Conservation (phyloP, 2,888 invertebrate species). For the Platypus cylindrus region DNA sequence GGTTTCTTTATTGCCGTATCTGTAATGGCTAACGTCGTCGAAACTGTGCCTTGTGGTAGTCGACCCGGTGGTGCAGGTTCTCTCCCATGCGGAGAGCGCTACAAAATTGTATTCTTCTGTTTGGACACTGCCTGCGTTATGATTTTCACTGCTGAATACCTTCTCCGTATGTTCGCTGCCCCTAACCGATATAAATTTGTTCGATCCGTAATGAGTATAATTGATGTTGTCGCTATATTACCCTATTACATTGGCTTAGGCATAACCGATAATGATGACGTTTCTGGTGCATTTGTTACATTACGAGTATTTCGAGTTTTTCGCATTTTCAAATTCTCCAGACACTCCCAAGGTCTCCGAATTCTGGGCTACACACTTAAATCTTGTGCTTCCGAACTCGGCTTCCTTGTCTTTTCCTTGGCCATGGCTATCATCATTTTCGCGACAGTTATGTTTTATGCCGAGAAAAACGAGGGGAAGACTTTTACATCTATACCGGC, state of each 20-base stretch:
- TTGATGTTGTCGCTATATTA: conserved; percentile 97
- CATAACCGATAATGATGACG: conserved; percentile 96
- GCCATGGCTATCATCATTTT: conserved; percentile 99
- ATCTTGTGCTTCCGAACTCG: conserved; percentile 96
- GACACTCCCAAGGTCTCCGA: conserved; percentile 96
- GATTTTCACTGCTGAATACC: conserved; percentile 98
- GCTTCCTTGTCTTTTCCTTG: conserved; percentile 97
- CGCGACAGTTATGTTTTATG: conserved; percentile 99
- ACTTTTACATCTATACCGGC: conserved; percentile 99
- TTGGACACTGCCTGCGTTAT: conserved; percentile 99
- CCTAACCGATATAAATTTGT: conserved; percentile 96
- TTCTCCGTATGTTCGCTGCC: conserved; percentile 92
- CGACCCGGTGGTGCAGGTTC: conserved; percentile 77
- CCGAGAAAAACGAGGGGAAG: conserved; percentile 94
- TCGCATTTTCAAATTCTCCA: conserved; percentile 99
- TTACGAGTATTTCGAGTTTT: conserved; percentile 98
- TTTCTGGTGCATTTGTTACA: conserved; percentile 98
- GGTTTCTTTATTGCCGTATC: conserved; percentile 99
- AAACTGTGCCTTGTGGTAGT: conserved; percentile 90
- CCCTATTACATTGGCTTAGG: conserved; percentile 98
- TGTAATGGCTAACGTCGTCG: conserved; percentile 98
- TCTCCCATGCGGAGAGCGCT: conserved; percentile 91
- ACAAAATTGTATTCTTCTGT: conserved; percentile 97
- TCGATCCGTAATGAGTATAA: conserved; percentile 97
- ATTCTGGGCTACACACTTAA: conserved; percentile 99